Evolutionary conservation across 92 coral and sea anemone species (phyloP).

Genomic region (Phenganax subtilis): DNA sequence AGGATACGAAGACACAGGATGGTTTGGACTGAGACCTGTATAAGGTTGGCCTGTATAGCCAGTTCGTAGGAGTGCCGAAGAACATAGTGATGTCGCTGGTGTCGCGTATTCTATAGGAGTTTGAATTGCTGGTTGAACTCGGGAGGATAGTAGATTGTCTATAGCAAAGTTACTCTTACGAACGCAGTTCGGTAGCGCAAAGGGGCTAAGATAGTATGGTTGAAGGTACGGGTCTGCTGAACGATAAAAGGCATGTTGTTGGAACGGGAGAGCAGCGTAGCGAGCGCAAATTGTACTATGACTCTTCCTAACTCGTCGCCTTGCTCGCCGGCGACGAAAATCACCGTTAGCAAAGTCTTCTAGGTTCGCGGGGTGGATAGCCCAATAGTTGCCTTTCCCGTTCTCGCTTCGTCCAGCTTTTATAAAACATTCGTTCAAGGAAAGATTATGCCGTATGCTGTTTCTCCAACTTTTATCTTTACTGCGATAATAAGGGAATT

Average conservation of each 20-base stretch:
- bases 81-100: not conserved
- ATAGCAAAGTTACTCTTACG: conserved; percentile 66
- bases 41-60: conserved; percentile 11
- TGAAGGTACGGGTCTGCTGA: conserved; percentile 59
- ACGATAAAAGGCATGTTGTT: conserved; percentile 52
- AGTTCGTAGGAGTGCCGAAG: conserved; percentile 9
- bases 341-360: conserved; percentile 99
- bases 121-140: conserved; percentile 37
- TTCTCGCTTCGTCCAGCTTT: conserved; percentile 98
- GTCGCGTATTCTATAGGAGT: conserved; percentile 5
- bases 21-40: not conserved
- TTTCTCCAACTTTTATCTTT: conserved; percentile 99
- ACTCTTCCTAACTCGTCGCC: conserved; percentile 82
- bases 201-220: conserved; percentile 46
- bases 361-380: conserved; percentile 89
- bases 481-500: conserved; percentile 89
- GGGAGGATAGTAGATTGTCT: conserved; percentile 60
- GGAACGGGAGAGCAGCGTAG: conserved; percentile 54
- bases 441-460: conserved; percentile 89
- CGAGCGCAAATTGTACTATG: conserved; percentile 60
- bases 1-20: not conserved
- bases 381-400: conserved; percentile 99
- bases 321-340: conserved; percentile 85
- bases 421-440: conserved; percentile 95
- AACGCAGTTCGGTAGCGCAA: conserved; percentile 50